Base-by-base conservation (phyloP, 2,888 invertebrate species). In the Bombyx huttoni region DNA sequence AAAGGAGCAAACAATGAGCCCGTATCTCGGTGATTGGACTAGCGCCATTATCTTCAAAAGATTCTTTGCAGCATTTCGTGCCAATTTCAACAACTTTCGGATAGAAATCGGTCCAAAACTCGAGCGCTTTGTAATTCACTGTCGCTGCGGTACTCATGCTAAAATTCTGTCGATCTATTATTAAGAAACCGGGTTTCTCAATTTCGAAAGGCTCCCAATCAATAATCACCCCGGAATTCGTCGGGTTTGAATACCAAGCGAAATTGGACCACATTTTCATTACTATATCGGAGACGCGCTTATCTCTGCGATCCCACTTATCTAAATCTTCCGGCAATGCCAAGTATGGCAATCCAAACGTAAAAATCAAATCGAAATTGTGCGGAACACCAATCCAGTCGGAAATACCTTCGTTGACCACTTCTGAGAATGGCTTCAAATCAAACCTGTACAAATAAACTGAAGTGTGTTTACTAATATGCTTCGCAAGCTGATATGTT, bases 91-190 rank as follows among this genome's bases (percentile, higher is more conserved):
- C 80, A 47, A 95, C 91, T 77, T 91, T 92, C 0, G 95, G 95
- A 70, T 94, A 96, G 73, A 94, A 94, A 56, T 93, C 92, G 62
- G 94, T 94, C 96, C 96, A 96, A 79, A 96, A 96, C 57, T 93
- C 92, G 58, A 95, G 91, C 24, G 94, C 92, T 67, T 93, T 93
- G 66, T 94, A 94, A 77, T 95, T 93, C 35, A 95, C 88, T 35
- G 87, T 90, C 3, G 84, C 86, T 0, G 91, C 75, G 60, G 92
- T 91, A 62, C 92, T 93, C 92, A 95, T 94, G 56, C 93, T 92
- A 65, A 95, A 94, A 63, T 91, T 94, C 58, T 86, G 79, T 51
- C 92, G 90, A 69, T 95, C 93, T 49, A 96, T 92, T 34, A 94
- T 91, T 52, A 95, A 86, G 64, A 93, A 91, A 0, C 92, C 91